Conservation (phyloP, 2,888 invertebrate genomes). For the Acleris holmiana region DNA sequence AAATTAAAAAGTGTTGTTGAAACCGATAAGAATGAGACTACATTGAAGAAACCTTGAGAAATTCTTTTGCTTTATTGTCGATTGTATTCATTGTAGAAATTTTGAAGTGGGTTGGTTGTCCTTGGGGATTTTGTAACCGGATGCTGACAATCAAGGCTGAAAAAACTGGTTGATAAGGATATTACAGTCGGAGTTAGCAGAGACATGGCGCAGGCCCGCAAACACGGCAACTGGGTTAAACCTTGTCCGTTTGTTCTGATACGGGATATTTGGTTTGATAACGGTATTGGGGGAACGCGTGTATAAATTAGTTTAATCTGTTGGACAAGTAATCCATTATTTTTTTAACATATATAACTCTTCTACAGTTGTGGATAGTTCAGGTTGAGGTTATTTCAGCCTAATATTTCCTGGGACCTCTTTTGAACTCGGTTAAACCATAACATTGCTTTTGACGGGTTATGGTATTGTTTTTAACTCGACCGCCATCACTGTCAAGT, state of each 20-base stretch:
- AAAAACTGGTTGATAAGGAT: conserved; percentile 63
- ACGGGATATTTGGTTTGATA: conserved; percentile 47
- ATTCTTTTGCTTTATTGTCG: conserved; percentile 46
- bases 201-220: conserved; percentile 46
- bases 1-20: conserved; percentile 44
- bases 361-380: too few species aligned
- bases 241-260: conserved; percentile 54
- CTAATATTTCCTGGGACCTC: too few species aligned
- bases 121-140: conserved; percentile 54
- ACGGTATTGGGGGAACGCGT: conserved; percentile 37
- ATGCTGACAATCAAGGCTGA: conserved; percentile 66
- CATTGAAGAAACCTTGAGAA: conserved; percentile 61
- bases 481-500: too few species aligned
- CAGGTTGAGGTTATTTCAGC: too few species aligned
- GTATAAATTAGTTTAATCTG: conserved; percentile 6
- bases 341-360: too few species aligned
- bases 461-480: too few species aligned
- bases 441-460: too few species aligned
- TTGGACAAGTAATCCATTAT: not conserved
- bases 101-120: conserved; percentile 36
- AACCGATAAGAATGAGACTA: conserved; percentile 48
- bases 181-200: conserved; percentile 52
- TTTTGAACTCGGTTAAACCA: too few species aligned
- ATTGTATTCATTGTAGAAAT: conserved; percentile 43
- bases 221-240: conserved; percentile 66